Conservation (phyloP, 2,797 vertebrate species). For the Paratrypauchen microcephalus region DNA sequence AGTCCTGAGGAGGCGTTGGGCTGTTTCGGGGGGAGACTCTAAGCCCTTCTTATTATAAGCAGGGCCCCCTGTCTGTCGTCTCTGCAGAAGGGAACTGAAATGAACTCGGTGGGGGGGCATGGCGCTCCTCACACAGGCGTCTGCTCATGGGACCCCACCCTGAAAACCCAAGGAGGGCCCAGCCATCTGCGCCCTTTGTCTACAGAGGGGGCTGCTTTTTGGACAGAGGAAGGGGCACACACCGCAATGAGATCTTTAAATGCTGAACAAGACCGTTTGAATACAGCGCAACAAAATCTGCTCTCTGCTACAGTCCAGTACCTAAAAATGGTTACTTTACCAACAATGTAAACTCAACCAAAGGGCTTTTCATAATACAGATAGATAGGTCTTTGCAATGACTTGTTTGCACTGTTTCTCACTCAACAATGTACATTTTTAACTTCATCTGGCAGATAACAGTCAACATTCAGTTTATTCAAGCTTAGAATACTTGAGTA, state of each 20-base stretch:
- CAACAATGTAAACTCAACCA: not conserved
- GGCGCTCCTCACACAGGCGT: constrained; percentile 62
- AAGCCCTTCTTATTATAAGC: constrained; percentile 67
- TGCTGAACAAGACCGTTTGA: constrained; percentile 9
- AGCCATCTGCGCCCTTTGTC: constrained; percentile 83
- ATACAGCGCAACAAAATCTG: not conserved
- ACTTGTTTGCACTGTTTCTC: not conserved
- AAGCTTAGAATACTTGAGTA: not conserved
- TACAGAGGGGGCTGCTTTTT: constrained; percentile 59
- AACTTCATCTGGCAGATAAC: not conserved
- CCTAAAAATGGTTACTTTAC: not conserved
- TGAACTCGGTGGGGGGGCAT: constrained; percentile 72
- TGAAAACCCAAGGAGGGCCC: constrained; percentile 60
- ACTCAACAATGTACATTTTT: not conserved
- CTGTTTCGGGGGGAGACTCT: constrained; percentile 45
- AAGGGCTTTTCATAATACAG: not conserved
- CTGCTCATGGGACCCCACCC: constrained; percentile 67
- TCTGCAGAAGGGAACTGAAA: constrained; percentile 66
- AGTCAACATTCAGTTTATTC: not conserved
- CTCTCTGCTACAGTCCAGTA: too few relatives aligned
- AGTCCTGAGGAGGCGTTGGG: constrained; percentile 49
- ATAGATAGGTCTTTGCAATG: not conserved
- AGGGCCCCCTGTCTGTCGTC: constrained; percentile 45
- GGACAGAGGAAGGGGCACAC: constrained; percentile 25
- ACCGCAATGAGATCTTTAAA: constrained; percentile 32